These are phyloP conservation scores for Paraplagusia blochii DNA, from an alignment of 2,113 vertebrate species.

Conservation along the genomic window DNA sequence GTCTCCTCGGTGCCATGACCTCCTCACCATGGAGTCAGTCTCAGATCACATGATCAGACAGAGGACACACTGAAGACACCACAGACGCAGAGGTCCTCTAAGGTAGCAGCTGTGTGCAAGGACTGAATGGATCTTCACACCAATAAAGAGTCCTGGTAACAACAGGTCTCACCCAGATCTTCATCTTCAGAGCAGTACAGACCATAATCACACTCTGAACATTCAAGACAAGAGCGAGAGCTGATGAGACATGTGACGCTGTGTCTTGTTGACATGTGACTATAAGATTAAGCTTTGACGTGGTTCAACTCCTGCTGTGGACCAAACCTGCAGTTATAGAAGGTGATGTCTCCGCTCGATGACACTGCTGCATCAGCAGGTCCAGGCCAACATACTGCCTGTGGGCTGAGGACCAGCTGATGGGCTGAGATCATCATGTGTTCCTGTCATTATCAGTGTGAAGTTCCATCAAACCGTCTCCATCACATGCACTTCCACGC, in stretches of 20 bases:
- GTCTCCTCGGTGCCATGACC: not conserved
- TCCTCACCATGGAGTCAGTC: not conserved
- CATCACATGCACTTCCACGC: constrained; percentile 18
- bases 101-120: too few species aligned
- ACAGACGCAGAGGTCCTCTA: too few species aligned
- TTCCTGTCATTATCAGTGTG: constrained; percentile 61
- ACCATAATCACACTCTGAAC: not conserved
- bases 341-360: constrained; percentile 31
- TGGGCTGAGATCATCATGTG: constrained; percentile 39
- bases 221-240: not conserved
- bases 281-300: constrained; percentile 19
- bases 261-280: not conserved
- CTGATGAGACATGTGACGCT: not conserved
- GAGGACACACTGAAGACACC: not conserved
- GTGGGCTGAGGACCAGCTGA: constrained; percentile 61
- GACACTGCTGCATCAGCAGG: constrained; percentile 57
- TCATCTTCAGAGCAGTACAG: too few species aligned
- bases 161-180: too few species aligned
- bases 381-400: constrained; percentile 57
- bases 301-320: constrained; percentile 22
- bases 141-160: too few species aligned
- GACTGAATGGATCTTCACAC: too few species aligned
- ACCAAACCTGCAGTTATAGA: constrained; percentile 49
- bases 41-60: not conserved
- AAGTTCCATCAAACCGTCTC: constrained; percentile 40